Conservation (phyloP, 2,888 invertebrate species). For the Liposcelis brunnea region DNA sequence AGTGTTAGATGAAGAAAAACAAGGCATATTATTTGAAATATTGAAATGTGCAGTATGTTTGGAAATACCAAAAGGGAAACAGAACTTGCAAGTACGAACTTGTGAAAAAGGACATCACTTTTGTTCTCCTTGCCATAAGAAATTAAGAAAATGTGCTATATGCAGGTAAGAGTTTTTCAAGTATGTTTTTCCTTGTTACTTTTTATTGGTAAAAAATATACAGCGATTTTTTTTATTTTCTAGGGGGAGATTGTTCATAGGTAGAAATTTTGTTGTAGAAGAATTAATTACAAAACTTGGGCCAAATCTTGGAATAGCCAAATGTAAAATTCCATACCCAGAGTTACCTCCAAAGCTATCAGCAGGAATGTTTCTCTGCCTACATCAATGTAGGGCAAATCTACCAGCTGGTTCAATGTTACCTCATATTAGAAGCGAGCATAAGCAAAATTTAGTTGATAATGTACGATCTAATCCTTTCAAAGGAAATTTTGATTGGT, state of each 20-base stretch:
- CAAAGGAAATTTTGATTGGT: slow-evolving; percentile 17
- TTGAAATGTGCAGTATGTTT: background rate
- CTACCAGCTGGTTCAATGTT: background rate
- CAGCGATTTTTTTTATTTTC: background rate
- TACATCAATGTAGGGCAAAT: background rate
- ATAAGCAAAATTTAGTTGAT: background rate
- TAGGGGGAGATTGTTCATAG: slow-evolving; percentile 1
- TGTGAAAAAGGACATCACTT: slow-evolving; percentile 1
- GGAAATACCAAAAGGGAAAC: background rate
- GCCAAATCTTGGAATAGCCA: background rate
- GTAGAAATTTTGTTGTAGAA: slow-evolving; percentile 1
- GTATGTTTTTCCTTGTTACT: background rate
- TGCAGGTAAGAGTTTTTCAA: background rate
- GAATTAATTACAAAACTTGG: background rate
- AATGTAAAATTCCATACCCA: background rate
- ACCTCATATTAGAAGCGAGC: slow-evolving; percentile 4
- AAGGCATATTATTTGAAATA: background rate
- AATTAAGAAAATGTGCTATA: background rate
- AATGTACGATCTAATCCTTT: background rate
- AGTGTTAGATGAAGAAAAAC: too few relatives aligned
- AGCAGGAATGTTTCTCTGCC: background rate
- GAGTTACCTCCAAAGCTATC: background rate
- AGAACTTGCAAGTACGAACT: background rate
- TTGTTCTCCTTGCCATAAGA: background rate
- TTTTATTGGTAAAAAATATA: background rate